Evolutionary conservation across 2,113 vertebrate species (phyloP).

Genomic region (Takifugu flavidus): DNA sequence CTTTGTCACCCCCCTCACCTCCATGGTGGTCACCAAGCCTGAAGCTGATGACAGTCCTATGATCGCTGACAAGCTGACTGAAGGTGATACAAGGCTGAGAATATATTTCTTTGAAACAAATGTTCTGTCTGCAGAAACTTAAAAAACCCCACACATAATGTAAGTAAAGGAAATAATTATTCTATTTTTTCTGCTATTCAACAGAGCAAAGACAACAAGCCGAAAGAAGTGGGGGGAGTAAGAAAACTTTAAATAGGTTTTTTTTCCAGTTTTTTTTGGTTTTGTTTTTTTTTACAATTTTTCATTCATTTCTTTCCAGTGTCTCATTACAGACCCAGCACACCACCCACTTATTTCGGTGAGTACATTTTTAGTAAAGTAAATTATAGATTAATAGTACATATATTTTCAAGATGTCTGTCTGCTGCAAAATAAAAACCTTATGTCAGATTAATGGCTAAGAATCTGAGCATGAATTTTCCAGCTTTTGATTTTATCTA

Average conservation of each 20-base stretch:
- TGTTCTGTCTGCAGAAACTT: not conserved
- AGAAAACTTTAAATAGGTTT: slow-evolving; percentile 1
- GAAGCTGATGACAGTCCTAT: slow-evolving; percentile 42
- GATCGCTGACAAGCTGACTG: slow-evolving; percentile 83
- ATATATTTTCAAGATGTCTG: not conserved
- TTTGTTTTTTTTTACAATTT: not conserved
- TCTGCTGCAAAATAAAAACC: not conserved
- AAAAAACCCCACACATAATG: not conserved
- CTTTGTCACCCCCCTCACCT: slow-evolving; percentile 91
- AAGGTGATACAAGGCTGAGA: slow-evolving; percentile 54
- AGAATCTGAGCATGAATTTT: too few relatives aligned
- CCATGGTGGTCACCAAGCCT: slow-evolving; percentile 91
- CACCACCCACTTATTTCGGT: slow-evolving; percentile 42
- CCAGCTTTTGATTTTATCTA: too few relatives aligned
- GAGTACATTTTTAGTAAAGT: slow-evolving; percentile 6
- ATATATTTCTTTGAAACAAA: not conserved
- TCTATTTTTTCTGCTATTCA: slow-evolving; percentile 10
- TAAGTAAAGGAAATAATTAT: not conserved
- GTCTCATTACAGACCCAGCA: not conserved
- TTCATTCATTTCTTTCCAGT: not conserved
- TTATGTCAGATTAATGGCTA: too few relatives aligned
- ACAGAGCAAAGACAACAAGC: slow-evolving; percentile 58
- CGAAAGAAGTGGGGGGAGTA: slow-evolving; percentile 20
- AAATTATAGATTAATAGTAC: too few relatives aligned
- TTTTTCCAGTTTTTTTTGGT: not conserved